Conservation (phyloP, 2,113 vertebrate species). For the Psophia crepitans region DNA sequence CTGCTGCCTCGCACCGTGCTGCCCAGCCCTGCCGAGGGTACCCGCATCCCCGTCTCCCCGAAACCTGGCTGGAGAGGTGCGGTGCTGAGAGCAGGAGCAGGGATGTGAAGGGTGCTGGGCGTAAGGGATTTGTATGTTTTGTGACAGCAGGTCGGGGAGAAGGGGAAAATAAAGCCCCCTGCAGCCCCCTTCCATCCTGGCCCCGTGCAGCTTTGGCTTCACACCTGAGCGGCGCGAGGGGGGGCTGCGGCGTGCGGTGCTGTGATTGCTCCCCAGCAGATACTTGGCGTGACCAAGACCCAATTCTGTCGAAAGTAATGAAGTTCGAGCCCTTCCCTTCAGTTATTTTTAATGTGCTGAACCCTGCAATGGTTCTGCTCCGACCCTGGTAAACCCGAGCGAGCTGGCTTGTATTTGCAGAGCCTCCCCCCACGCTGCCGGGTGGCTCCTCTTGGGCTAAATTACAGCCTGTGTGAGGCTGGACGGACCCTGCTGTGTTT, state of each 20-base stretch:
- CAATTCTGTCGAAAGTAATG: conserved; percentile 41
- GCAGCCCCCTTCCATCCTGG: background rate
- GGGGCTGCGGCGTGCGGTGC: background rate
- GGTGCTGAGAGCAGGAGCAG: background rate
- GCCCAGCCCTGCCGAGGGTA: background rate
- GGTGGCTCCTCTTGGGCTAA: background rate
- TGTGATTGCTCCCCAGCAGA: background rate
- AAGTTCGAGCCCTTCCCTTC: conserved; percentile 31
- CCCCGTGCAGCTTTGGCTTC: background rate
- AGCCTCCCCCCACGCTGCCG: background rate
- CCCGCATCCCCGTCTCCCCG: accelerated
- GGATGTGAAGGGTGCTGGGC: background rate
- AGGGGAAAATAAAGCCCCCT: background rate
- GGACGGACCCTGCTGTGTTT: background rate
- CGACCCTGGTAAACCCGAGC: background rate
- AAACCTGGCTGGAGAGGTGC: accelerated
- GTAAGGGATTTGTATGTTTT: accelerated
- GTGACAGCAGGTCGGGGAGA: background rate
- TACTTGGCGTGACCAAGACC: conserved; percentile 18
- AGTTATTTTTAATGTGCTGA: conserved; percentile 30
- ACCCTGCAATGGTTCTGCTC: background rate
- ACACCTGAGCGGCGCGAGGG: accelerated
- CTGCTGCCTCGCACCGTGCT: background rate
- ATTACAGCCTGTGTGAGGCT: background rate
- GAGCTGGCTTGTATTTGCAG: background rate